A percentile compares a stretch with the other conserved stretches of the same genome.
phyloP scores from a whole-genome alignment of 2,888 invertebrate genomes.

The Orgyia antiqua region DNA sequence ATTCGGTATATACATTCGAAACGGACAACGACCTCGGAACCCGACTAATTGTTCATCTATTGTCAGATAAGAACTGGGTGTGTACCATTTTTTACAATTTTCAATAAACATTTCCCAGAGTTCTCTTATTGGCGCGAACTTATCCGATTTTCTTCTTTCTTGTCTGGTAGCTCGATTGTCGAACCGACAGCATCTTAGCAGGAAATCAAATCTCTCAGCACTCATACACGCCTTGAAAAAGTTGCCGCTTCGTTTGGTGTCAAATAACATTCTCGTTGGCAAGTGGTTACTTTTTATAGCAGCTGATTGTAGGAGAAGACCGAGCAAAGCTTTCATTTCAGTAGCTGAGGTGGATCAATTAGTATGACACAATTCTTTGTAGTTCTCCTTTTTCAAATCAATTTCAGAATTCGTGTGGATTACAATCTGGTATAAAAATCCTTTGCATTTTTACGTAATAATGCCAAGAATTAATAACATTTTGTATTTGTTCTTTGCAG shows the following conservation, averaged over 20 bases:
- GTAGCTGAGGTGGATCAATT: not conserved
- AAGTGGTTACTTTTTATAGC: constrained; percentile 4
- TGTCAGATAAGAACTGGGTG: not conserved
- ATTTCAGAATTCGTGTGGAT: constrained; percentile 7
- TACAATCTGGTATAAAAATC: too few relatives aligned
- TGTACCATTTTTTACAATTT: not conserved
- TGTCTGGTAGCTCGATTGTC: constrained; percentile 6
- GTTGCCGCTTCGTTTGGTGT: constrained; percentile 2
- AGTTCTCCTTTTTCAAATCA: constrained; percentile 7
- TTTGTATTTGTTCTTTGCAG: too few relatives aligned
- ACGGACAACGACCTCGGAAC: constrained; percentile 5
- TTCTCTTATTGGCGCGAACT: constrained; percentile 5
- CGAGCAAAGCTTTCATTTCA: constrained; percentile 5
- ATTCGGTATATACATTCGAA: constrained; percentile 9
- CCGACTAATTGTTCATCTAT: constrained; percentile 2
- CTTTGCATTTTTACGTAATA: too few relatives aligned
- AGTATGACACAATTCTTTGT: not conserved
- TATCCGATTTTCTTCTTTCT: constrained; percentile 5
- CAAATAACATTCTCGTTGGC: constrained; percentile 4
- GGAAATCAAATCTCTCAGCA: constrained; percentile 6
- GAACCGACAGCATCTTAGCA: constrained; percentile 5
- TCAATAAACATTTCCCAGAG: not conserved
- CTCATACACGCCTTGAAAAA: constrained; percentile 3
- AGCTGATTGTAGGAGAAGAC: constrained; percentile 3
- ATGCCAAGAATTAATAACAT: too few relatives aligned